Conservation (phyloP, 2,113 vertebrate species). For the Platysternon megacephalum region DNA sequence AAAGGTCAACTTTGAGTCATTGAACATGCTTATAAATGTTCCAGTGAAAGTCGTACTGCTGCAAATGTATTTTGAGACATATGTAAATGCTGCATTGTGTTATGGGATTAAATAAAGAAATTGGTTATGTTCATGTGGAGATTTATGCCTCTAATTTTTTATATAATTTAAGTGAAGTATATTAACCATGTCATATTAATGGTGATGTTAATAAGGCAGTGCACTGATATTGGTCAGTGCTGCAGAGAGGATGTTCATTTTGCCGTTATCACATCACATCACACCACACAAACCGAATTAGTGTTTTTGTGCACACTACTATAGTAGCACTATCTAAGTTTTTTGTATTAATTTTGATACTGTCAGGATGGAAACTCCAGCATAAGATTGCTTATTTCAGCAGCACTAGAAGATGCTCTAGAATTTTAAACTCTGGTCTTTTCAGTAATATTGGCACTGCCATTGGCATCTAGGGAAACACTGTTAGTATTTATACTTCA, state of each 20-base stretch:
- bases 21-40: not conserved
- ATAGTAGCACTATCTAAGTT: not conserved
- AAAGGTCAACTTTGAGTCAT: not conserved
- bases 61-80: not conserved
- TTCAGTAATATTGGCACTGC: not conserved
- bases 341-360: not conserved
- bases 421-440: not conserved
- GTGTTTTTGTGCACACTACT: not conserved
- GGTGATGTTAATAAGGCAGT: not conserved
- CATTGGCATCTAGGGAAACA: not conserved
- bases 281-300: not conserved
- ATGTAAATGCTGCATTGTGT: not conserved
- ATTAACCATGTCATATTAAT: not conserved
- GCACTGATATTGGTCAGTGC: not conserved
- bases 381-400: not conserved
- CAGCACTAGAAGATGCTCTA: not conserved
- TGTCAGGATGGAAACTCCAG: not conserved
- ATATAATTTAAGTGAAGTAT: not conserved
- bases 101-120: not conserved
- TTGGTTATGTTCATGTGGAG: not conserved
- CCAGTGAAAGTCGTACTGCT: not conserved
- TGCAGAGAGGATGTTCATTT: not conserved
- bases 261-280: not conserved
- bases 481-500: not conserved
- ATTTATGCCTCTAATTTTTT: not conserved